Percentiles rank a stretch among this genome's conserved stretches.
Conservation (phyloP, 2,797 vertebrate species). For the Carduelis carduelis region DNA sequence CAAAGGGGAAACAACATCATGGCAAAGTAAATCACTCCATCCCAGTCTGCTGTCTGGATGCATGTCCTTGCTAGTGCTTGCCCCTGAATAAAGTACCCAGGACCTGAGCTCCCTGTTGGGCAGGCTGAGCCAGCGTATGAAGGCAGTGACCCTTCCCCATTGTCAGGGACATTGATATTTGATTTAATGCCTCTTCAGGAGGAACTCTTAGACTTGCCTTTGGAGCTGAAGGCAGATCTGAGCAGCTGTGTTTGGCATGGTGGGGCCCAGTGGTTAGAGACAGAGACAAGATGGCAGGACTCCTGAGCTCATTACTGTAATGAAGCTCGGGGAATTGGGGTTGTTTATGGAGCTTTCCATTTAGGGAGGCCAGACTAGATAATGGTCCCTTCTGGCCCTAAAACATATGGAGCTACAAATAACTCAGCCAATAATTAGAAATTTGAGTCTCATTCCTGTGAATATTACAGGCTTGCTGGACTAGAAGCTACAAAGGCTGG, state of each 20-base stretch:
- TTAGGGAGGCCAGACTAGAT: constrained; percentile 37
- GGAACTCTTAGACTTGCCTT: background rate
- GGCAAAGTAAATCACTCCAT: background rate
- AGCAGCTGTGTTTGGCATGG: constrained; percentile 54
- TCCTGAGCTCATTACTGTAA: constrained; percentile 19
- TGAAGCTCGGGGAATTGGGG: background rate
- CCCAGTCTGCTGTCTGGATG: background rate
- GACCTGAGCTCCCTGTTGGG: background rate
- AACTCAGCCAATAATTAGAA: constrained; percentile 50
- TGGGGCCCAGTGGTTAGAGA: background rate
- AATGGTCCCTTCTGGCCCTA: constrained; percentile 47
- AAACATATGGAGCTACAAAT: constrained; percentile 46
- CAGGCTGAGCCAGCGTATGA: background rate
- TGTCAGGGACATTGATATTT: rapidly evolving
- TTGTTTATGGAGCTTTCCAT: constrained; percentile 42
- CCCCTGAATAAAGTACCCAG: background rate
- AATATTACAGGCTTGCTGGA: constrained; percentile 34
- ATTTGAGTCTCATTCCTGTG: constrained; percentile 42
- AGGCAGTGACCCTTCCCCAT: background rate
- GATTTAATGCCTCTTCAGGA: constrained; percentile 23
- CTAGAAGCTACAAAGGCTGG: constrained; percentile 20
- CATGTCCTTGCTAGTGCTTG: background rate
- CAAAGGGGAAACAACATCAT: background rate
- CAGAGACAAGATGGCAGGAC: background rate
- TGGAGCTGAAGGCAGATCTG: background rate